phyloP scores from a whole-genome alignment of 2,113 vertebrate species.

The Telmatochromis sp. region DNA sequence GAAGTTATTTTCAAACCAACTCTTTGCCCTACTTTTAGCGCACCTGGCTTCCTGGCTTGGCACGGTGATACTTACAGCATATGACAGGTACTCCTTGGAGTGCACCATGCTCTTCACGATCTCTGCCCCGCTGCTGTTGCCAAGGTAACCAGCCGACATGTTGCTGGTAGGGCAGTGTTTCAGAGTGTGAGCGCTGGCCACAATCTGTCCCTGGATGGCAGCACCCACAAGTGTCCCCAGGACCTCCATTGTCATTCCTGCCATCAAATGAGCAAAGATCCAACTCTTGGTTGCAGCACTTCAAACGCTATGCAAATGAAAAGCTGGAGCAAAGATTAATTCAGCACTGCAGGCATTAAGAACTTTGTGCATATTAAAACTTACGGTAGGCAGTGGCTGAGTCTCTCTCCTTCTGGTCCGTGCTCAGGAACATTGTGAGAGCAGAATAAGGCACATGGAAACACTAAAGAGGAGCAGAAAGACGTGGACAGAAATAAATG shows the following conservation, averaged over 20 bases:
- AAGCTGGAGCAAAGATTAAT: neutral
- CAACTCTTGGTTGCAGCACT: neutral
- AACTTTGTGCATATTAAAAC: slow-evolving; percentile 15
- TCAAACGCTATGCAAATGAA: neutral
- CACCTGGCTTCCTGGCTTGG: slow-evolving; percentile 12
- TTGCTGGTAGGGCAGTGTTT: slow-evolving; percentile 73
- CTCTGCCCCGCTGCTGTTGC: slow-evolving; percentile 63
- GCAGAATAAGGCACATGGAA: slow-evolving; percentile 94
- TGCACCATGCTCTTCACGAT: slow-evolving; percentile 51
- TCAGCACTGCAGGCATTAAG: neutral
- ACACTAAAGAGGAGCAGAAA: slow-evolving; percentile 68
- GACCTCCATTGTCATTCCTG: slow-evolving; percentile 94
- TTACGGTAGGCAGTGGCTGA: slow-evolving; percentile 91
- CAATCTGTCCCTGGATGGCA: slow-evolving; percentile 87
- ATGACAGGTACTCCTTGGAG: slow-evolving; percentile 68
- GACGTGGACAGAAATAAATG: neutral
- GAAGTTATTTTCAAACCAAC: slow-evolving; percentile 14
- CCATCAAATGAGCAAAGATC: neutral
- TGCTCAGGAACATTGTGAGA: slow-evolving; percentile 95
- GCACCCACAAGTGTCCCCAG: slow-evolving; percentile 88
- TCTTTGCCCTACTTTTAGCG: slow-evolving; percentile 7
- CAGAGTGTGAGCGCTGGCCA: slow-evolving; percentile 80
- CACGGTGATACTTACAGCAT: slow-evolving; percentile 64
- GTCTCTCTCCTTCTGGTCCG: slow-evolving; percentile 86
- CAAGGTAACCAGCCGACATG: slow-evolving; percentile 44